Evolutionary conservation across 2,888 invertebrate species (phyloP), one percentile per base, ranked within the genome.

Genomic region (Villa cingulata): DNA sequence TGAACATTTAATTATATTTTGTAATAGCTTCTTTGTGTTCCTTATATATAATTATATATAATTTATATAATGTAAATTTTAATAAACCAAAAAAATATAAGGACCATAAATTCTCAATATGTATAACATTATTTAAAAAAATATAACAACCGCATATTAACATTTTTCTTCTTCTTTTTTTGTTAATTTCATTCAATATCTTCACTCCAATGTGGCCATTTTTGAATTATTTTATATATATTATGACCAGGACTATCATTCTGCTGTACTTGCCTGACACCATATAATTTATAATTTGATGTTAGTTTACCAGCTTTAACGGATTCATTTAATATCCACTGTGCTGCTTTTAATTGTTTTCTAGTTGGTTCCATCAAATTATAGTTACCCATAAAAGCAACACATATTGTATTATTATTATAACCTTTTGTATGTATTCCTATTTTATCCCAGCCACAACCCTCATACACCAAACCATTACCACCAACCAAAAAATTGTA

Each of bases 401-500:
- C 76, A 1, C 80, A 82, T 41, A 85, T 74, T 57, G 80, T 81
- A 49, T 67, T 74, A 7, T 61, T 62, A 61, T 85, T 85, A 58
- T 76, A 80, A 17, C 77, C 74, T 3, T 70, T 73, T 0, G 83
- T 77, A 58, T 86, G 83, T 0, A 85, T 80, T 0, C 86, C 86
- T 41, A 77, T 70, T 46, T 65, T 63, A 50, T 75, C 74, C 81
- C 85, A 83, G 1, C 80, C 81, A 17, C 85, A 75, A 4, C 82
- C 85, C 55, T 74, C 76, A 61, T 84, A 86, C 0, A 77, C 79
- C 1, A 74, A 71, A 0, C 85, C 86, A 57, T 86, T 85, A 7
- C 81, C 83, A 0, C 84, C 86, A 2, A 87, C 74, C 12, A 87
- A 61, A 57, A 84, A 88, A 61, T 83, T 87, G 64, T 86, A 86